phyloP scores from a whole-genome alignment of 2,888 invertebrate genomes.

The Aleiodes alternator region DNA sequence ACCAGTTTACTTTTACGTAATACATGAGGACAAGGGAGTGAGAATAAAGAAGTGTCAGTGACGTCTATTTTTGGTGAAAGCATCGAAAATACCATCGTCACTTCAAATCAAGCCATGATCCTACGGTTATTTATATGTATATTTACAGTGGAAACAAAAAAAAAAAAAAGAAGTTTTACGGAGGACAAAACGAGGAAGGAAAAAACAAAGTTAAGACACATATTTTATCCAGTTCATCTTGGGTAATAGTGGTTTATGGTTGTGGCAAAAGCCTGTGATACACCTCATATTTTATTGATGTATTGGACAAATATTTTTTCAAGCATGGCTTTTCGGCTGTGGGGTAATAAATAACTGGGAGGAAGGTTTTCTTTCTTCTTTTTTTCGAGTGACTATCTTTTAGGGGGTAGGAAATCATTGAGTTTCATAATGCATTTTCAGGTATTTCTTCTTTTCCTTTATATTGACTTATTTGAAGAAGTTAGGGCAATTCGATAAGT shows the following conservation, averaged over 20 bases:
- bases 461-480: no score
- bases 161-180: neutral
- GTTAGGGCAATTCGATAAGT: no score
- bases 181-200: neutral
- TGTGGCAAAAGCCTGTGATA: neutral
- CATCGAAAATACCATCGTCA: conserved; percentile 15
- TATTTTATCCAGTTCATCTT: neutral
- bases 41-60: conserved; percentile 28
- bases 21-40: conserved; percentile 29
- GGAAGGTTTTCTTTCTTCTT: no score
- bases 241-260: conserved; percentile 19
- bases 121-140: conserved; percentile 22
- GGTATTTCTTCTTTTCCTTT: no score
- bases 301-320: no score
- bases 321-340: no score
- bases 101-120: conserved; percentile 29
- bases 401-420: no score
- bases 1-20: conserved; percentile 26
- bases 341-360: no score
- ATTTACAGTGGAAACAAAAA: neutral
- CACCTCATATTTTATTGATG: conserved; percentile 9
- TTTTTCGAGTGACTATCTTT: no score
- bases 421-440: no score
- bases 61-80: conserved; percentile 10
- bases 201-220: neutral